Percentiles rank a stretch among this genome's conserved stretches.
phyloP scores from a whole-genome alignment of 2,113 vertebrate genomes.

The Psammodynastes pulverulentus region DNA sequence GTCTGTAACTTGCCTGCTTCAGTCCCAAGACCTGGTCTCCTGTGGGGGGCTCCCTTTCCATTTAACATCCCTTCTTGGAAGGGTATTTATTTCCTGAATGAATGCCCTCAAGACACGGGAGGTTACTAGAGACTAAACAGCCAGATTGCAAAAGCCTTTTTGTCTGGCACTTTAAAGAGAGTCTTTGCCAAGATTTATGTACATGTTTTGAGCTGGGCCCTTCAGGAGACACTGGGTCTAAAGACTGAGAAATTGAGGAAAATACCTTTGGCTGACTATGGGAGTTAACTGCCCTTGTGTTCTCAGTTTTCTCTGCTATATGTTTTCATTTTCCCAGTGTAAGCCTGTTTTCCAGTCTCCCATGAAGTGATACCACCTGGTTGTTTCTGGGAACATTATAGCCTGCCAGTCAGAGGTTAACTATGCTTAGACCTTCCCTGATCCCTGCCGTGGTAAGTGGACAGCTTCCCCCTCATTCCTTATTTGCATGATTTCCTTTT shows the following conservation, averaged over 20 bases:
- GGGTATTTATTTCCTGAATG: conserved; percentile 21
- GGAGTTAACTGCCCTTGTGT: conserved; percentile 50
- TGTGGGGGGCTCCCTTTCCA: background rate
- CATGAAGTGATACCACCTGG: conserved; percentile 55
- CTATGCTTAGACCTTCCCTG: conserved; percentile 12
- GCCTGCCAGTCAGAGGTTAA: conserved; percentile 55
- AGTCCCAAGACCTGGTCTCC: background rate
- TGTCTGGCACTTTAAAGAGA: conserved; percentile 60
- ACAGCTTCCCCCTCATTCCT: background rate
- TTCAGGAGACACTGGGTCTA: conserved; percentile 49
- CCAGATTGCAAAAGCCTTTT: conserved; percentile 29
- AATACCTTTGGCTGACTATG: conserved; percentile 48
- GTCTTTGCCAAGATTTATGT: conserved; percentile 52
- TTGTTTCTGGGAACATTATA: conserved; percentile 59
- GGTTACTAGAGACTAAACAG: conserved; percentile 42
- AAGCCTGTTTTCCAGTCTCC: conserved; percentile 6
- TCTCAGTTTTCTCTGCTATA: conserved; percentile 14
- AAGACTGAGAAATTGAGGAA: conserved; percentile 53
- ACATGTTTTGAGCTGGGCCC: conserved; percentile 34
- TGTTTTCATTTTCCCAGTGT: conserved; percentile 28
- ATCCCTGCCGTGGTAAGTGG: background rate
- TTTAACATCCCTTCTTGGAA: conserved; percentile 3
- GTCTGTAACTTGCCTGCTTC: background rate
- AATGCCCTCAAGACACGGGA: conserved; percentile 36
- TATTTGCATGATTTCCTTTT: conserved; percentile 2